Percentiles rank a stretch among this genome's conserved stretches.
Conservation (phyloP, 2,113 vertebrate genomes). For the Casuarius casuarius region DNA sequence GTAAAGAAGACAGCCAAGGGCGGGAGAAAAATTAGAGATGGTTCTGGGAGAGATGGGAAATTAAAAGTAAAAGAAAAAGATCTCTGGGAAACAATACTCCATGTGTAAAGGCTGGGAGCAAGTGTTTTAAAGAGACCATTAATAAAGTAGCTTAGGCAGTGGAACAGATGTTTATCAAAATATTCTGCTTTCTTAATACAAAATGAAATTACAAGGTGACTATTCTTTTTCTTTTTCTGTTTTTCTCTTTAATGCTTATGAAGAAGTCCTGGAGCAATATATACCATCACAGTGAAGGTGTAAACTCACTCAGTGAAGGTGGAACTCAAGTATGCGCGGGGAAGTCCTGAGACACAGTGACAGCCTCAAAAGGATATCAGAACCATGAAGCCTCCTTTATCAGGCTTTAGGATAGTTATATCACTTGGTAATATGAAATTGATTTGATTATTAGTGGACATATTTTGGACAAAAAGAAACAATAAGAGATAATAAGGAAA, state of each 20-base stretch:
- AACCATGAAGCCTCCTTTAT: rapidly evolving
- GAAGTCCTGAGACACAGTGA: background rate
- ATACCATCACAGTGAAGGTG: background rate
- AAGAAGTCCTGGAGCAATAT: background rate
- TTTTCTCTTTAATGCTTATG: background rate
- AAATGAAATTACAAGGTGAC: background rate
- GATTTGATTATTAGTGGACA: background rate
- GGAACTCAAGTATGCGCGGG: background rate
- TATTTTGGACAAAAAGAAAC: background rate
- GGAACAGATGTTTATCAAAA: background rate
- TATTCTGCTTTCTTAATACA: background rate
- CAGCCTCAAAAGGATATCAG: background rate
- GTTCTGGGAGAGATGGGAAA: background rate
- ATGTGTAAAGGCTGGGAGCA: background rate
- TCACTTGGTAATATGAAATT: background rate
- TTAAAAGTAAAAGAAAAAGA: background rate
- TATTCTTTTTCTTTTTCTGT: background rate
- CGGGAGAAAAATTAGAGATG: background rate
- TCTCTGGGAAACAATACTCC: background rate
- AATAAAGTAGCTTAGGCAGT: background rate
- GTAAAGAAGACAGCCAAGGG: rapidly evolving
- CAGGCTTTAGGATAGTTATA: background rate
- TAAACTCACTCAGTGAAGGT: no score
- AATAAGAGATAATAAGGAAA: rapidly evolving
- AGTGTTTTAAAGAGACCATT: background rate